Conservation (phyloP, 2,888 invertebrate species). For the Belgica antarctica region DNA sequence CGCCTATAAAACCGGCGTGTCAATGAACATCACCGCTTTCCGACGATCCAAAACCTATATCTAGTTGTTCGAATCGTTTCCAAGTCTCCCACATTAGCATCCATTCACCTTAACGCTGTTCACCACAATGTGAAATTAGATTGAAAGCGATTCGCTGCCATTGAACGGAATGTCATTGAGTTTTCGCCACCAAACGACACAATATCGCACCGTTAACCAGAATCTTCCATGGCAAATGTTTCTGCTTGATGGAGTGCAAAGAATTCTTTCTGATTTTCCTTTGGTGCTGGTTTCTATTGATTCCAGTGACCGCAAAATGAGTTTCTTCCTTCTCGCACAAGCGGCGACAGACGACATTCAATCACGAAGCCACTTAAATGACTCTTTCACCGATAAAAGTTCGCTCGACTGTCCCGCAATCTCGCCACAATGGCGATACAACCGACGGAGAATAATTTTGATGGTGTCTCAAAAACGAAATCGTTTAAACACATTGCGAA, state of each 20-base stretch:
- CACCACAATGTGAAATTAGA: not conserved
- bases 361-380: not conserved
- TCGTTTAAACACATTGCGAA: not conserved
- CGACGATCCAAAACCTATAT: too few species aligned
- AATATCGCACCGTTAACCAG: not conserved
- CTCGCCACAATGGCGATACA: too few species aligned
- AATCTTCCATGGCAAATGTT: not conserved
- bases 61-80: too few species aligned
- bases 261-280: not conserved
- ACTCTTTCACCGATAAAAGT: too few species aligned
- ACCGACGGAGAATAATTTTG: too few species aligned
- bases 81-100: not conserved
- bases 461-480: not conserved
- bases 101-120: not conserved
- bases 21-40: too few species aligned
- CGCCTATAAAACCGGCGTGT: too few species aligned
- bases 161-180: too few species aligned
- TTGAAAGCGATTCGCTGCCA: too few species aligned
- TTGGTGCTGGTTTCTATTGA: not conserved
- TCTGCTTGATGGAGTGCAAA: not conserved
- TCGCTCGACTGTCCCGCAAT: too few species aligned
- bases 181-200: not conserved
- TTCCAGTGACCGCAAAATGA: not conserved
- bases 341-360: not conserved
- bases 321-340: not conserved